phyloP scores from a whole-genome alignment of 1,140 invertebrate species.

The Nephotettix cincticeps region DNA sequence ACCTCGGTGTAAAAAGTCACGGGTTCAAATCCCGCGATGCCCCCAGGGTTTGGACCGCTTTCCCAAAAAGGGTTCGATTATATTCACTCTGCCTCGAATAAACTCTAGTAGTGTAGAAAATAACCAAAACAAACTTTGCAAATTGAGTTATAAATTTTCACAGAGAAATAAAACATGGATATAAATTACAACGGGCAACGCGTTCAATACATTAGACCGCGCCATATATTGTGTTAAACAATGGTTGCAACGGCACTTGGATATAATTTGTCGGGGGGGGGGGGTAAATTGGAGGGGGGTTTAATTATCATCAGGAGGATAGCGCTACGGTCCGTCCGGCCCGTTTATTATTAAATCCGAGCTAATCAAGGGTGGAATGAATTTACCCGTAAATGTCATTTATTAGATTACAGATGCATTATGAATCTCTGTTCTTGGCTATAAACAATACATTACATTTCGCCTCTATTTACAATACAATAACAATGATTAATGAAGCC shows the following conservation, averaged over 20 bases:
- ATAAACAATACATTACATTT: too few species aligned
- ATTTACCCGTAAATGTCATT: background rate
- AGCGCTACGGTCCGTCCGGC: background rate
- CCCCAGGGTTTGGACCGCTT: too few species aligned
- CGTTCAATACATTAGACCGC: background rate
- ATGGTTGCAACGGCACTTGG: background rate
- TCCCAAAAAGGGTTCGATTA: too few species aligned
- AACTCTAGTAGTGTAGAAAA: too few species aligned
- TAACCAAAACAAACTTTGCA: too few species aligned
- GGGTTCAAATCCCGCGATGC: too few species aligned
- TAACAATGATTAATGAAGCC: too few species aligned
- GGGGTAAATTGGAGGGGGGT: background rate
- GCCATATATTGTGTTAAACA: conserved; percentile 3
- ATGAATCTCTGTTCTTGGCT: background rate
- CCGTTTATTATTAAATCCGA: conserved; percentile 8
- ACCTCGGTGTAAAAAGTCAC: too few species aligned
- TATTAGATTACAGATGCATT: conserved; percentile 10
- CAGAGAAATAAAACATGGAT: background rate
- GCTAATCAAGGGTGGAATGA: conserved; percentile 4
- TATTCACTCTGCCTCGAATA: too few species aligned
- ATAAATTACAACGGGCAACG: background rate
- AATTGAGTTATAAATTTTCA: background rate
- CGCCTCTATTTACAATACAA: too few species aligned
- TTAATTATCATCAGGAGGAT: background rate
- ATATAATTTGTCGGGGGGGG: too few species aligned